phyloP scores from a whole-genome alignment of 2,113 vertebrate genomes.

The Microtus montanus region DNA sequence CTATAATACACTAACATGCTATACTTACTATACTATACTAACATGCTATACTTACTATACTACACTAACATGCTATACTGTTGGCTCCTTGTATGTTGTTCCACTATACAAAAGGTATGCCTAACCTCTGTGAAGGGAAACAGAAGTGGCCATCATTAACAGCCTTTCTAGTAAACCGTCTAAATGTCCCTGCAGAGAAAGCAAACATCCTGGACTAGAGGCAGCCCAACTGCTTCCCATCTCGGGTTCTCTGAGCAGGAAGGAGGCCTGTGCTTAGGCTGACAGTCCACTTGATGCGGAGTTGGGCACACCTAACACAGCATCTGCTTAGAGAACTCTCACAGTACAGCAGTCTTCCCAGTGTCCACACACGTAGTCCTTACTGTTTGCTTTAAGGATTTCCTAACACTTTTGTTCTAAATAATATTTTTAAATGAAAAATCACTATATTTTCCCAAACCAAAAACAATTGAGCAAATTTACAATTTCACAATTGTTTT shows the following conservation, averaged over 20 bases:
- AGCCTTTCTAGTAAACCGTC: too few species aligned
- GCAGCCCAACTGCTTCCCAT: not conserved
- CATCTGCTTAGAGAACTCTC: not conserved
- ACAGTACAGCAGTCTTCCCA: not conserved
- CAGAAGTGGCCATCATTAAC: not conserved
- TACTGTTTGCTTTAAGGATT: not conserved
- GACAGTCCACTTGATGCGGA: too few species aligned
- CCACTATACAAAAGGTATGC: not conserved
- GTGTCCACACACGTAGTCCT: not conserved
- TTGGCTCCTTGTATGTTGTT: not conserved
- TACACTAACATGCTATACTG: not conserved
- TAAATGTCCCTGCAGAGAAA: not conserved
- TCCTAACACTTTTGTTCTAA: constrained; percentile 20
- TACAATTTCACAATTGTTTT: not conserved
- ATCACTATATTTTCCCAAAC: not conserved
- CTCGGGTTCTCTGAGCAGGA: not conserved
- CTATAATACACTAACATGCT: too few species aligned
- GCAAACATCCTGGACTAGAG: not conserved
- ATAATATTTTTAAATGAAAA: constrained; percentile 36
- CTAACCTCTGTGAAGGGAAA: constrained; percentile 43
- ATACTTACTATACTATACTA: too few species aligned
- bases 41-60: not conserved
- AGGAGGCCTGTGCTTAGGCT: not conserved
- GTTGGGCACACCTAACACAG: too few species aligned
- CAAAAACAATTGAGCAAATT: not conserved